A percentile compares a stretch with the other conserved stretches of the same genome.
These are phyloP conservation scores for Cheilosia vulpina DNA, from an alignment of 2,888 invertebrate species.

Conservation along the genomic window DNA sequence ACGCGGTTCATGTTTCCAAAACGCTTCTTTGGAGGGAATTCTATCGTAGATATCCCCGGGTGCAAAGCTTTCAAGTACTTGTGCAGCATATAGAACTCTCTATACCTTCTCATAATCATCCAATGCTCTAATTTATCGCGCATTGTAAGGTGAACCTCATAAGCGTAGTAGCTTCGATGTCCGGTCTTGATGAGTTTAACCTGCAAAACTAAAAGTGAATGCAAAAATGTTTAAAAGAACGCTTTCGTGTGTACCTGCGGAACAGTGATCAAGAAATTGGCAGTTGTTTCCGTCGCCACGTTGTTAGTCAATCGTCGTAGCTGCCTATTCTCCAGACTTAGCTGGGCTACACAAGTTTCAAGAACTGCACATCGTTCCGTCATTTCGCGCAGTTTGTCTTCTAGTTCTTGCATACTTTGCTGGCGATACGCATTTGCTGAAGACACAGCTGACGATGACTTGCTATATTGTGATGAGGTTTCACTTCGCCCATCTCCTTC, in stretches of 20 bases:
- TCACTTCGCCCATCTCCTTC: conserved; percentile 80
- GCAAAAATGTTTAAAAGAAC: conserved; percentile 1
- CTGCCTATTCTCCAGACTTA: conserved; percentile 81
- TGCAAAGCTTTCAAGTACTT: conserved; percentile 90
- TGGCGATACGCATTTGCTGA: conserved; percentile 37
- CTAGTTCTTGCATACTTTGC: conserved; percentile 73
- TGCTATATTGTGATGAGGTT: conserved; percentile 81
- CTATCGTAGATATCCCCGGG: conserved; percentile 91
- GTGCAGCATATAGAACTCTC: conserved; percentile 95
- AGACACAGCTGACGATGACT: conserved; percentile 79
- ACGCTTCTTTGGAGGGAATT: conserved; percentile 97
- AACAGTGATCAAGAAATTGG: conserved; percentile 82
- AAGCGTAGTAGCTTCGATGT: conserved; percentile 79
- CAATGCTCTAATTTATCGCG: conserved; percentile 90
- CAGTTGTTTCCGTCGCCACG: conserved; percentile 76
- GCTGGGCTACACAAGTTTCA: conserved; percentile 81
- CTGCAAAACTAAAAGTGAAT: not conserved
- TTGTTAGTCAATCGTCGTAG: conserved; percentile 80
- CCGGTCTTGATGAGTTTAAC: conserved; percentile 78
- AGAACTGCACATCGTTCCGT: conserved; percentile 81
- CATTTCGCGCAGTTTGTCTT: conserved; percentile 79
- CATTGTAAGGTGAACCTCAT: conserved; percentile 83
- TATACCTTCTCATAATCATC: conserved; percentile 97
- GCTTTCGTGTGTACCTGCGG: conserved; percentile 77
- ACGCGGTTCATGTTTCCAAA: conserved; percentile 94